Evolutionary conservation across 2,888 invertebrate species (phyloP).

Genomic region (Drosophila monieri): DNA sequence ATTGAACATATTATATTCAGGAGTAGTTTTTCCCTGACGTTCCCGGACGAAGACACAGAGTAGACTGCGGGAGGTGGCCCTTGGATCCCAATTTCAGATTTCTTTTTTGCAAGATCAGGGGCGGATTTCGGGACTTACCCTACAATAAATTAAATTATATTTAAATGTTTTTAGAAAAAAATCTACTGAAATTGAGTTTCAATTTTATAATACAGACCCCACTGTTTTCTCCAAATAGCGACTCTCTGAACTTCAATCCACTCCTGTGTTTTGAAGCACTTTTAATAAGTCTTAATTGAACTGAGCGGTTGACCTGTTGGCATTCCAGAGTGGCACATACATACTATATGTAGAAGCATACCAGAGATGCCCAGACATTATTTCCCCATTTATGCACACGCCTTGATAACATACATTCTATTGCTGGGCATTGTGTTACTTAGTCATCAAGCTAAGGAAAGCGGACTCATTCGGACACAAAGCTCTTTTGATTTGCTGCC

Average conservation of each 20-base stretch:
- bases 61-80: constrained; percentile 44
- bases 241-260: constrained; percentile 18
- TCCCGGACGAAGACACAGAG: constrained; percentile 45
- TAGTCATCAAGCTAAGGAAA: too few species aligned
- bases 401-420: neutral
- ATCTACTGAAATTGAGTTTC: too few species aligned
- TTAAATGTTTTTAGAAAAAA: too few species aligned
- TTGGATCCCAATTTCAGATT: constrained; percentile 57
- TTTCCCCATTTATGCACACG: constrained; percentile 20
- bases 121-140: constrained; percentile 23
- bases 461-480: too few species aligned
- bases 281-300: constrained; percentile 74
- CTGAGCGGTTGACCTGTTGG: constrained; percentile 71
- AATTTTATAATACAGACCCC: too few species aligned
- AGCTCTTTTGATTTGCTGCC: too few species aligned
- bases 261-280: constrained; percentile 51
- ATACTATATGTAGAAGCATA: constrained; percentile 16
- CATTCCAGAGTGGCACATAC: constrained; percentile 20
- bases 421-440: neutral
- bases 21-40: constrained; percentile 19
- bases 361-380: constrained; percentile 14
- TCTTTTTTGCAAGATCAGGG: constrained; percentile 53
- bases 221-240: neutral
- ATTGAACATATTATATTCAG: neutral
- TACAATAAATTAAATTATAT: too few species aligned